Conservation (phyloP, 64 coral and sea anemone genomes). For the Anthopleura sola region DNA sequence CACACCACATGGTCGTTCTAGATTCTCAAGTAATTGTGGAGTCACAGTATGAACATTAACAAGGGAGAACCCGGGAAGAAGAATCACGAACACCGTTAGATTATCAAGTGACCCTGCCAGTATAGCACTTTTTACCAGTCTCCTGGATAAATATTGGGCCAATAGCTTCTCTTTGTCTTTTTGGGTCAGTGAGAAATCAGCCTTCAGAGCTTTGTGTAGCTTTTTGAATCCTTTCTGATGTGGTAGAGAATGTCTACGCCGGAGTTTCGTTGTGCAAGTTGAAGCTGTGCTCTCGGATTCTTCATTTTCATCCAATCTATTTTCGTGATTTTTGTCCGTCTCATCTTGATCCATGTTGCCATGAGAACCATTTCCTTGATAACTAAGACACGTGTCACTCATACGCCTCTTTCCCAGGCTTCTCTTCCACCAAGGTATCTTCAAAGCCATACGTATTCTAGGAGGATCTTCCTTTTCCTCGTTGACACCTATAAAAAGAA, state of each 20-base stretch:
- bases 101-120: constrained; percentile 81
- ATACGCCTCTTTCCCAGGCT: neutral
- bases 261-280: neutral
- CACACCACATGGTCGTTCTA: constrained; percentile 18
- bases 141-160: constrained; percentile 63
- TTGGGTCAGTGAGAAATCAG: constrained; percentile 22
- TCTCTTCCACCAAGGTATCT: constrained; percentile 8
- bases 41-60: constrained; percentile 51
- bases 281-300: neutral
- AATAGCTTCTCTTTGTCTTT: constrained; percentile 60
- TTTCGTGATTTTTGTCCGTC: neutral
- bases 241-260: constrained; percentile 4
- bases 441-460: neutral
- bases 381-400: constrained; percentile 30
- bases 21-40: constrained; percentile 14
- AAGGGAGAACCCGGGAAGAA: constrained; percentile 77
- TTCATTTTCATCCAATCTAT: neutral
- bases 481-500: neutral
- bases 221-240: neutral
- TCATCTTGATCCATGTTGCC: neutral
- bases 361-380: neutral
- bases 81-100: constrained; percentile 68
- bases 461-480: neutral
- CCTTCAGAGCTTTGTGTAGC: neutral
- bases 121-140: constrained; percentile 69